Evolutionary conservation across 2,113 vertebrate species (phyloP).

Genomic region (Otocyon megalotis): DNA sequence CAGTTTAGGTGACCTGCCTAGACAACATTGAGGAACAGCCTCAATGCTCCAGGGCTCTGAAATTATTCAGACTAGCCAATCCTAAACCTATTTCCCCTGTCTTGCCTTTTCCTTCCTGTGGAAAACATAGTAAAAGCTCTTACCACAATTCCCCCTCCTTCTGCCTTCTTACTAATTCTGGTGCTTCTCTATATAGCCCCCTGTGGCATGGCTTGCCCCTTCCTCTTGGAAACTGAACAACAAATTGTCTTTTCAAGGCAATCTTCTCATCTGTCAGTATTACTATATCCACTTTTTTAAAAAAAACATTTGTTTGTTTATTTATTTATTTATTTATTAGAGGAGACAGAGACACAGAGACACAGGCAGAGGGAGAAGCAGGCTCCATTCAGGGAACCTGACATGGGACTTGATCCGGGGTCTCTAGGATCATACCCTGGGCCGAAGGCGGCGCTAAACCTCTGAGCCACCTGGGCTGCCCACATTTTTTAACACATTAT

Average conservation of each 20-base stretch:
- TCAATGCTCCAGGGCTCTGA: not conserved
- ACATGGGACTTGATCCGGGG: no score
- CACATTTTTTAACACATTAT: conserved; percentile 37
- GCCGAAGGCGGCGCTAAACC: no score
- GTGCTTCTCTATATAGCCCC: not conserved
- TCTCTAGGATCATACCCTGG: no score
- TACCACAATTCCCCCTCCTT: not conserved
- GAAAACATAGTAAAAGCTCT: not conserved
- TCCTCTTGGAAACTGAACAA: conserved; percentile 24
- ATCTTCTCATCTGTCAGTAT: not conserved
- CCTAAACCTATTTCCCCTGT: not conserved
- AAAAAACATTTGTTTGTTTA: no score
- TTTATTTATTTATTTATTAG: no score
- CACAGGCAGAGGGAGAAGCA: no score
- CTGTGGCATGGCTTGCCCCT: not conserved
- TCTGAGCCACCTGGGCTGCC: no score
- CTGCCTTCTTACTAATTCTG: not conserved
- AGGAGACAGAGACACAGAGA: no score
- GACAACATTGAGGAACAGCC: not conserved
- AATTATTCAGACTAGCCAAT: not conserved
- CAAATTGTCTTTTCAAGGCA: not conserved
- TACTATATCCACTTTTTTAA: not conserved
- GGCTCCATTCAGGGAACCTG: no score
- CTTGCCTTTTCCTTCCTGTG: not conserved
- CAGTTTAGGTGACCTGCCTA: not conserved